phyloP scores from a whole-genome alignment of 2,113 vertebrate genomes.

The Falcunculus frontatus region DNA sequence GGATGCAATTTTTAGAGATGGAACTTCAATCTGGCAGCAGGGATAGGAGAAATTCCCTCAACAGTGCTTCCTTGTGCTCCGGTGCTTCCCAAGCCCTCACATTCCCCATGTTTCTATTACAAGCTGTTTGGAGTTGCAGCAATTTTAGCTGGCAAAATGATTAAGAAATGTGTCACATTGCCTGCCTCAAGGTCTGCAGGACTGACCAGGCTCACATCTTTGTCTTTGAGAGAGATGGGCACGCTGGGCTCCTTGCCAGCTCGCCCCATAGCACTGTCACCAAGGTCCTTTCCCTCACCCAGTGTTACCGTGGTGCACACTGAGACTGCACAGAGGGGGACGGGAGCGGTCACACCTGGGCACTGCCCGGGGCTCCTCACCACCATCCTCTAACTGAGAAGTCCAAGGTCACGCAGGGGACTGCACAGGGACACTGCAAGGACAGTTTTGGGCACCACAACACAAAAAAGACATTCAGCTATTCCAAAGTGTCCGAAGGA shows the following conservation, averaged over 20 bases:
- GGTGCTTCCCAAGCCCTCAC: background rate
- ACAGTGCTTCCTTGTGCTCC: background rate
- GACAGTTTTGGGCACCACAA: background rate
- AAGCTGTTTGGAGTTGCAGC: background rate
- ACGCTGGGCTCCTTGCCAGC: fast-evolving
- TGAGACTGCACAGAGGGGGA: fast-evolving
- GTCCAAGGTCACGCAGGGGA: fast-evolving
- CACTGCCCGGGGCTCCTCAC: background rate
- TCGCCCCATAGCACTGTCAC: fast-evolving
- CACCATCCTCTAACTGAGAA: fast-evolving
- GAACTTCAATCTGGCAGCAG: background rate
- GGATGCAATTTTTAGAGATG: background rate
- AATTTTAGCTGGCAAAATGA: background rate
- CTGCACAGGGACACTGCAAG: fast-evolving
- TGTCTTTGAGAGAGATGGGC: fast-evolving
- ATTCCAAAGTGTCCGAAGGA: background rate
- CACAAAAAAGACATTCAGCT: background rate
- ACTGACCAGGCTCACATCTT: fast-evolving
- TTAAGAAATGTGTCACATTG: background rate
- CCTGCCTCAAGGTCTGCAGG: background rate
- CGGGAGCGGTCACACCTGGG: fast-evolving
- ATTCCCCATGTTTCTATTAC: fast-evolving
- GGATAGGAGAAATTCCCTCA: background rate
- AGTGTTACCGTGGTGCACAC: fast-evolving
- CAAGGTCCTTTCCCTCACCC: fast-evolving